These are phyloP conservation scores for Cairina moschata DNA, from an alignment of 2,113 vertebrate species.

Conservation along the genomic window DNA sequence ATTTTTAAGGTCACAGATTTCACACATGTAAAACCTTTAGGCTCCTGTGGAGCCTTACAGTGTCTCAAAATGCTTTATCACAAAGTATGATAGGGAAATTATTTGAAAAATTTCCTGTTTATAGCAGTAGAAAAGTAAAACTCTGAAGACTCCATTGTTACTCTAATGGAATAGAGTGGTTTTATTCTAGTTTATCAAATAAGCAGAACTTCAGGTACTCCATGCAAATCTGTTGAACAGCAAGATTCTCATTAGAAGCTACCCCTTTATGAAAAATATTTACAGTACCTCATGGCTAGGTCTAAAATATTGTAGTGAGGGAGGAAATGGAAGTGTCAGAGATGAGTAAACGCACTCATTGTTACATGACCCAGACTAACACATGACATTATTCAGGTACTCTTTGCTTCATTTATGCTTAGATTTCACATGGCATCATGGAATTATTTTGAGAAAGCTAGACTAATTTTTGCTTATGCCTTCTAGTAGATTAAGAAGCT, in stretches of 20 bases:
- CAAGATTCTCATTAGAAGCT: not conserved
- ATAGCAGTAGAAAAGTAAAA: not conserved
- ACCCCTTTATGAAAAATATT: not conserved
- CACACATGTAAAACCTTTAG: slow-evolving; percentile 11
- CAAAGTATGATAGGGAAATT: not conserved
- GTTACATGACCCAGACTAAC: not conserved
- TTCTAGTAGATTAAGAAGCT: not conserved
- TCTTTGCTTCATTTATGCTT: not conserved
- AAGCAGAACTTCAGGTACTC: not conserved
- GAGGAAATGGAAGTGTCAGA: not conserved
- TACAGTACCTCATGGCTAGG: not conserved
- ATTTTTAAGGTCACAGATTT: slow-evolving; percentile 45
- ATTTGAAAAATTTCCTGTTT: not conserved
- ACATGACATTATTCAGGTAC: not conserved
- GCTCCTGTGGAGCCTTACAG: not conserved
- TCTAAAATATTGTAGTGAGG: not conserved
- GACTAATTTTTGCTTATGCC: not conserved
- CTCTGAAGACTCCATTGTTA: not conserved
- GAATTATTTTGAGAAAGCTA: not conserved
- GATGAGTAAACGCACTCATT: not conserved
- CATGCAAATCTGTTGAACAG: not conserved
- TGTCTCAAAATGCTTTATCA: not conserved
- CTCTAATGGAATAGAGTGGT: not conserved
- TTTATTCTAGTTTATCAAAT: not conserved
- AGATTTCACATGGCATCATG: not conserved